Conservation (phyloP, 2,888 invertebrate species). For the Zaprionus bogoriensis region DNA sequence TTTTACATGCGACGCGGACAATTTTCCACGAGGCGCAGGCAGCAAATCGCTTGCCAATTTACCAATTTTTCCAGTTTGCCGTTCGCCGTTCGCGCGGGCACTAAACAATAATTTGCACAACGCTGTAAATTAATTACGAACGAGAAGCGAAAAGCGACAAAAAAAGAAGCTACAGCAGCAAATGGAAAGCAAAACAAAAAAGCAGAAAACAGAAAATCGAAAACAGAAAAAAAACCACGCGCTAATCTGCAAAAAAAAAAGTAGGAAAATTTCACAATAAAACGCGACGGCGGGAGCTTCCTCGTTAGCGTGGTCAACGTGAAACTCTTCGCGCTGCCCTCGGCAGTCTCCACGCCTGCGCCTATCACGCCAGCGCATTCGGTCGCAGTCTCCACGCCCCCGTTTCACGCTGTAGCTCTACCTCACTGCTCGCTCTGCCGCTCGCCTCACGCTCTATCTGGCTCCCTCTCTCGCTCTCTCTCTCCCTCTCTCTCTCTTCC, state of each 20-base stretch:
- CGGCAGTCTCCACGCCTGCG: not conserved
- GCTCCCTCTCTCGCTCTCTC: not conserved
- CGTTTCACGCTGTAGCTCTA: not conserved
- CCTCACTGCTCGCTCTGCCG: not conserved
- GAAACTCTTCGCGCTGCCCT: too few relatives aligned
- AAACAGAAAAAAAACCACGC: not conserved
- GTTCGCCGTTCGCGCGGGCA: not conserved
- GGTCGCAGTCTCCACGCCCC: not conserved
- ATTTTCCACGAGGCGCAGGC: not conserved
- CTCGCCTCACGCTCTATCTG: not conserved
- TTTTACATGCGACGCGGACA: not conserved
- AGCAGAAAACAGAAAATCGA: not conserved
- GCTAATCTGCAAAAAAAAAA: not conserved
- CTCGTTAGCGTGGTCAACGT: not conserved
- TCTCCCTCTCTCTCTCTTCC: slow-evolving; percentile 5
- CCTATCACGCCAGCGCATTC: not conserved
- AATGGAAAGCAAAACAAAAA: not conserved
- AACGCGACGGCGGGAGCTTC: slow-evolving; percentile 1
- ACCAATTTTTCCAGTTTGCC: not conserved
- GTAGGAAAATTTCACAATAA: slow-evolving; percentile 8
- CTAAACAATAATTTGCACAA: slow-evolving; percentile 15
- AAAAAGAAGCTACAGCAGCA: not conserved
- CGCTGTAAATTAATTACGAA: slow-evolving; percentile 13
- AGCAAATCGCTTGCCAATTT: not conserved
- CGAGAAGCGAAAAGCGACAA: not conserved